Evolutionary conservation across 2,113 vertebrate genomes (phyloP).

Genomic region (Thinocorus orbignyianus): DNA sequence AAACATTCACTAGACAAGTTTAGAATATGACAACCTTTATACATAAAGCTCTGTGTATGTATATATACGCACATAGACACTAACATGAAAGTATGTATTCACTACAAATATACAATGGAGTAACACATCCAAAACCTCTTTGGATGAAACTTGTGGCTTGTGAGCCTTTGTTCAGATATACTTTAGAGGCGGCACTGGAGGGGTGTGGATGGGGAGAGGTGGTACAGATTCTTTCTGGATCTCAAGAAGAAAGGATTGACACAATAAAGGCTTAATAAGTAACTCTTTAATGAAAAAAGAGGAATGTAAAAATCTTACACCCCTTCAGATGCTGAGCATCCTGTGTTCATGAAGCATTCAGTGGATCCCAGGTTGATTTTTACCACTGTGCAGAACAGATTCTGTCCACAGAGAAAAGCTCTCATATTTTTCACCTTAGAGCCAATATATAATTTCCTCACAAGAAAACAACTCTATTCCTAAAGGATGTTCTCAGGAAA

Average conservation of each 20-base stretch:
- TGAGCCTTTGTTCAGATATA: background rate
- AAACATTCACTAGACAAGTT: background rate
- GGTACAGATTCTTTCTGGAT: background rate
- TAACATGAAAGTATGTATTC: no score
- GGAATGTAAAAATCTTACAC: background rate
- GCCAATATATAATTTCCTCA: background rate
- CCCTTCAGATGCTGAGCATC: background rate
- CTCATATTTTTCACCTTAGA: background rate
- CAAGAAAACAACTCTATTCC: background rate
- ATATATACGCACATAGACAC: rapidly evolving
- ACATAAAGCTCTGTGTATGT: background rate
- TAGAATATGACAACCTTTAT: background rate
- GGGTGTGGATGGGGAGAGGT: rapidly evolving
- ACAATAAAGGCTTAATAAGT: background rate
- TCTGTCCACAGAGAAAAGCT: background rate
- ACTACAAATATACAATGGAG: background rate
- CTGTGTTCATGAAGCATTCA: background rate
- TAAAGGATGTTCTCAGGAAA: background rate
- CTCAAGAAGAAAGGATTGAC: rapidly evolving
- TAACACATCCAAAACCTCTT: background rate
- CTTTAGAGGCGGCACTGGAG: background rate
- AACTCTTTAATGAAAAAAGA: background rate
- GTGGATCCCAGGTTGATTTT: background rate
- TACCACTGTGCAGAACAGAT: background rate
- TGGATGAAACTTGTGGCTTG: background rate